Evolutionary conservation across 23 tunicate genomes (phyloP), one percentile per base, ranked within the genome.

Genomic region (Ciona savignyi): DNA sequence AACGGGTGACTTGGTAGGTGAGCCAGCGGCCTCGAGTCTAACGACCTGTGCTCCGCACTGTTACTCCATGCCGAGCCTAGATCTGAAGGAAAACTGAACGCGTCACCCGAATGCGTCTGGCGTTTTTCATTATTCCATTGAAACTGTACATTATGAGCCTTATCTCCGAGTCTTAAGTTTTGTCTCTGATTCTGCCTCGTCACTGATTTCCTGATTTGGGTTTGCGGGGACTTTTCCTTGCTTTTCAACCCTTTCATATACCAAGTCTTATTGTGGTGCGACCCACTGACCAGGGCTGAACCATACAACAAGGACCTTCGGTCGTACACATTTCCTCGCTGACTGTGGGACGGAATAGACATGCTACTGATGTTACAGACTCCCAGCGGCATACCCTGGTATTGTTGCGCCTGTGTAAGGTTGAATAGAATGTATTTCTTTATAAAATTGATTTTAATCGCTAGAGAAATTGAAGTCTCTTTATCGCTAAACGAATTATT

Each of bases 231-330:
- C 2, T 60, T 60, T 3, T 74, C 78, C 2, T 64, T 27, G n/a
- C n/a, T n/a, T n/a, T n/a, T n/a, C 22, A 32, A 26, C 23, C 56
- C 78, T 62, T 74, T 62, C 3, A 74, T 26, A 62, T 62, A 74
- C 78, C 78, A 74, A 2, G 68, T 60, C 56, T 74, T 74, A 64
- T 51, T 60, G n/a, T 62, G 68, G 64, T 64, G 51, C 28, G n/a
- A 19, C 1, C 27, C 26, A 51, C 33, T 29, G 23, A 51, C 25
- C n/a, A 74, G 27, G n/a, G 33, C 24, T 28, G 32, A 27, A 62
- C 78, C 29, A 30, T 62, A 48, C 29, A 72, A 25, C 23, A 74
- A 32, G 1, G 68, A 63, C 30, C 69, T 62, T 62, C 69, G 61
- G 42, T 74, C 69, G 25, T 62, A 64, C 4, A 31, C 20, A 2